phyloP scores from a whole-genome alignment of 2,113 vertebrate species.

The Aldabrachelys gigantea region DNA sequence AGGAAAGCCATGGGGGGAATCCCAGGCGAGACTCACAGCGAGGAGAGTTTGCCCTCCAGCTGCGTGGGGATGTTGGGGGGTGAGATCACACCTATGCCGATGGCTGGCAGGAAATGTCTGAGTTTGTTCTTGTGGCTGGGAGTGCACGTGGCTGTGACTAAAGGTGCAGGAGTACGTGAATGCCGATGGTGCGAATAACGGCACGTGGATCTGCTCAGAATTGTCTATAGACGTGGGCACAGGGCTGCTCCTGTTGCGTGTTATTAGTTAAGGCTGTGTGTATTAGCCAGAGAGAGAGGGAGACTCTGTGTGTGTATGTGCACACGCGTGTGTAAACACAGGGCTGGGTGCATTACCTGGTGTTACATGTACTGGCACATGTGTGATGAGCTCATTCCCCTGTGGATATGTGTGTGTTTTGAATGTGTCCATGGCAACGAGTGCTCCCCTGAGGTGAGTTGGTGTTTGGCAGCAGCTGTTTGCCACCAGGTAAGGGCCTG shows the following conservation, averaged over 20 bases:
- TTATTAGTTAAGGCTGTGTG: no score
- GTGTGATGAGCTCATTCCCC: background rate
- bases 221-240: background rate
- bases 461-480: background rate
- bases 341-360: background rate
- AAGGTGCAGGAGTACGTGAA: background rate
- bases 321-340: background rate
- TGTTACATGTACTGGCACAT: background rate
- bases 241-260: background rate
- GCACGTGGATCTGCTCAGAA: background rate
- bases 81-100: background rate
- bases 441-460: background rate
- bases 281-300: no score
- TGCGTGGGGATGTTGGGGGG: background rate
- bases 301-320: no score
- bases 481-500: background rate
- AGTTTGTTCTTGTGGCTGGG: background rate
- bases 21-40: background rate
- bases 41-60: background rate
- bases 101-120: background rate
- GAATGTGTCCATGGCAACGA: background rate
- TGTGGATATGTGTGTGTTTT: background rate
- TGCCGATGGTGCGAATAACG: background rate
- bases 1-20: background rate
- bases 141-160: background rate